Conservation (phyloP, 1,140 invertebrate species). For the Lepidurus apus region DNA sequence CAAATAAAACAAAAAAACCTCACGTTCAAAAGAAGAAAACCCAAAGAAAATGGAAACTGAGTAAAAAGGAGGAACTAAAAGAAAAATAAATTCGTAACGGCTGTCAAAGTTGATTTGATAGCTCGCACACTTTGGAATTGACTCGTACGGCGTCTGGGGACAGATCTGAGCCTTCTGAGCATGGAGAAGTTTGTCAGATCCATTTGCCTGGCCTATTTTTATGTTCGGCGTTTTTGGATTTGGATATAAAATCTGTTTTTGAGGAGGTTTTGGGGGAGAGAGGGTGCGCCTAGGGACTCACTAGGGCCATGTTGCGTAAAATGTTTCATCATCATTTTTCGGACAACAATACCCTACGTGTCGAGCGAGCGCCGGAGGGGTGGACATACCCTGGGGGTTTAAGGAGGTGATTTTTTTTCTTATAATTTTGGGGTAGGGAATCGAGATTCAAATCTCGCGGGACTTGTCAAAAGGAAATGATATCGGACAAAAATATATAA, state of each 20-base stretch:
- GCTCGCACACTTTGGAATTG: not conserved
- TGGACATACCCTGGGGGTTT: not conserved
- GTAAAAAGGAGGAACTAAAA: too few species aligned
- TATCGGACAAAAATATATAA: not conserved
- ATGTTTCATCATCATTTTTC: constrained; percentile 22
- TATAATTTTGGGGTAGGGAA: not conserved
- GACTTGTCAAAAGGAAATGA: not conserved
- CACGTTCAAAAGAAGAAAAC: too few species aligned
- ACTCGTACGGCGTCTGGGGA: not conserved
- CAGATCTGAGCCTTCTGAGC: constrained; percentile 14
- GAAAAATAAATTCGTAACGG: not conserved
- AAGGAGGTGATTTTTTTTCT: too few species aligned
- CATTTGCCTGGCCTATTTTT: not conserved
- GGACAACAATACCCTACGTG: constrained; percentile 1
- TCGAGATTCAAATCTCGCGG: constrained; percentile 8
- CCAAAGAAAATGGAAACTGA: too few species aligned
- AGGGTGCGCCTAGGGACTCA: not conserved
- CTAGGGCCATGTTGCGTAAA: constrained; percentile 13
- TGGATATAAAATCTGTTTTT: not conserved
- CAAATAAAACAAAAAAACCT: not conserved
- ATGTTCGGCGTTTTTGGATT: not conserved
- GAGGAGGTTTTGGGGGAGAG: not conserved
- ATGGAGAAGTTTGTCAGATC: constrained; percentile 9
- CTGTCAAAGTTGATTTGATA: not conserved
- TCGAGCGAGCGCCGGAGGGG: not conserved